A percentile compares a stretch with the other conserved stretches of the same genome.
These are phyloP conservation scores for Pseudorasbora parva DNA, from an alignment of 2,113 vertebrate genomes.

Conservation along the genomic window DNA sequence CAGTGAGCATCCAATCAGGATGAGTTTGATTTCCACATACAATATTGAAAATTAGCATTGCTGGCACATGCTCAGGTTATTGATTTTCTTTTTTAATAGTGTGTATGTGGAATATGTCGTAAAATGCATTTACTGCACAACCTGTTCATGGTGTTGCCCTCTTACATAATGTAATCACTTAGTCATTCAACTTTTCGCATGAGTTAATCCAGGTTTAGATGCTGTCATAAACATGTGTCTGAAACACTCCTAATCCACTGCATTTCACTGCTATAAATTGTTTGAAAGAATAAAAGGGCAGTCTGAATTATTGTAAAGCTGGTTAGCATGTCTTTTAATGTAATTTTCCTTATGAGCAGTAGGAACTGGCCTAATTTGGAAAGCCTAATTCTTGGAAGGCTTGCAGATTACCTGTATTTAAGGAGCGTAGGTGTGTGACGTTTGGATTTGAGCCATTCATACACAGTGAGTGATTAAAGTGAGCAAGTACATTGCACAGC, in stretches of 20 bases:
- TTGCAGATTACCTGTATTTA: constrained; percentile 25
- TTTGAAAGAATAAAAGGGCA: background rate
- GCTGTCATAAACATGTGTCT: background rate
- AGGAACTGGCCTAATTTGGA: background rate
- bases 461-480: background rate
- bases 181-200: background rate
- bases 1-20: constrained; percentile 38
- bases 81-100: background rate
- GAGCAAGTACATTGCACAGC: background rate
- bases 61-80: background rate
- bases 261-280: background rate
- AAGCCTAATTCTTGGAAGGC: background rate
- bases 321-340: background rate
- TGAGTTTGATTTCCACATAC: background rate
- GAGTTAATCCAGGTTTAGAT: background rate
- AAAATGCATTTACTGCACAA: too few species aligned
- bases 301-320: background rate
- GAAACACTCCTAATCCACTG: background rate
- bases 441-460: constrained; percentile 35
- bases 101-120: background rate
- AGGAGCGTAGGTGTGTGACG: background rate
- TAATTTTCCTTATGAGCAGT: background rate
- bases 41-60: background rate
- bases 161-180: too few species aligned
- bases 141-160: too few species aligned